Conservation (phyloP, 2,797 vertebrate genomes). For the Monodelphis domestica region DNA sequence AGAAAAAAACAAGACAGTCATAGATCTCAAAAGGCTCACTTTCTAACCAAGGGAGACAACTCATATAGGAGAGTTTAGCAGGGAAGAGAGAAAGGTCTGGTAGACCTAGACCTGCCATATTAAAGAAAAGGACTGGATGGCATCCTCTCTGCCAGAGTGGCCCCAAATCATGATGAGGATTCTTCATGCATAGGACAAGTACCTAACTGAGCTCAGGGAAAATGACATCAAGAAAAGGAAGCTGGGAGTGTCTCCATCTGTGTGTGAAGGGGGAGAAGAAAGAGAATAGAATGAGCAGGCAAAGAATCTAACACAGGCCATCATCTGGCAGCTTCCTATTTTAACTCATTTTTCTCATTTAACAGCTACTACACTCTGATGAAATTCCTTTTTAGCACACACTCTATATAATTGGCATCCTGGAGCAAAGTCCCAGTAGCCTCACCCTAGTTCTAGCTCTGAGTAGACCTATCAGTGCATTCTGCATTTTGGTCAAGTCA, state of each 20-base stretch:
- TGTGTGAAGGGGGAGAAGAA: neutral
- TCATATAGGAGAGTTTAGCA: neutral
- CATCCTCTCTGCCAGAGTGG: neutral
- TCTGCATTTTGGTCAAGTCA: accelerated
- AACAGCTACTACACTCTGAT: neutral
- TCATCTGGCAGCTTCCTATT: neutral
- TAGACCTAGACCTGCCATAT: neutral
- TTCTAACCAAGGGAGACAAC: neutral
- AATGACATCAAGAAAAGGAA: neutral
- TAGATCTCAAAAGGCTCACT: neutral
- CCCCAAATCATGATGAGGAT: neutral
- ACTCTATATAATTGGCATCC: neutral
- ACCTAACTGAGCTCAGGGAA: neutral
- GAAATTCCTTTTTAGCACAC: neutral
- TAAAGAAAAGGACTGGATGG: neutral
- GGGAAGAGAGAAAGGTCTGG: neutral
- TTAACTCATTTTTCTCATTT: neutral
- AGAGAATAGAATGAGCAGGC: neutral
- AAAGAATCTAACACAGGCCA: neutral
- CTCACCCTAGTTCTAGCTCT: neutral
- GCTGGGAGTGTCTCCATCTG: neutral
- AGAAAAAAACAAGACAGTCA: neutral
- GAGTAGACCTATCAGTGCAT: accelerated
- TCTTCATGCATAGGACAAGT: neutral
- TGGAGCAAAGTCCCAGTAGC: neutral